Conservation (phyloP, 2,797 vertebrate genomes). For the Meriones psammophilus region DNA sequence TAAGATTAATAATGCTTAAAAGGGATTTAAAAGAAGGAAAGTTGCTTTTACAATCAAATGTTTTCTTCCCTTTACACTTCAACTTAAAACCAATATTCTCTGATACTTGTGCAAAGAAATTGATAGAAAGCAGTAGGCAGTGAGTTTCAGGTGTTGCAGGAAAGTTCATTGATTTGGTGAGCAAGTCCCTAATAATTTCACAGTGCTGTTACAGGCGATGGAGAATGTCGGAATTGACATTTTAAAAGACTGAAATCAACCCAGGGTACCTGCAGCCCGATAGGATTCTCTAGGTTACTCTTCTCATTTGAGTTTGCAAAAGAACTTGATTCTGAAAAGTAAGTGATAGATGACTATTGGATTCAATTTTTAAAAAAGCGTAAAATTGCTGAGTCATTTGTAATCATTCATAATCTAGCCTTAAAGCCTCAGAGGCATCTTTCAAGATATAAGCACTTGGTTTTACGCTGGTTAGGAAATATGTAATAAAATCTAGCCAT, state of each 20-base stretch:
- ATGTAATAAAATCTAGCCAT: constrained; percentile 19
- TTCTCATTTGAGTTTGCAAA: constrained; percentile 15
- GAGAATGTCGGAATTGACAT: neutral
- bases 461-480: constrained; percentile 39
- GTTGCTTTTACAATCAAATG: constrained; percentile 37
- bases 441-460: neutral
- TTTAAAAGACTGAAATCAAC: constrained; percentile 40
- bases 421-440: constrained; percentile 39
- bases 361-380: constrained; percentile 43
- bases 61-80: neutral
- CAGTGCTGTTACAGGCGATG: constrained; percentile 13
- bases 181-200: constrained; percentile 43
- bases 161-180: constrained; percentile 18
- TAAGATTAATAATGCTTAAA: constrained; percentile 55
- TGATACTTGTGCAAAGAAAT: constrained; percentile 2
- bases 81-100: neutral
- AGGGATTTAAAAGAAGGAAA: constrained; percentile 17
- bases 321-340: constrained; percentile 31
- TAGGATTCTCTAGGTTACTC: neutral
- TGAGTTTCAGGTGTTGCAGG: neutral
- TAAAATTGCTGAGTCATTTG: neutral
- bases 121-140: neutral
- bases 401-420: constrained; percentile 45
- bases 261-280: neutral
- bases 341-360: constrained; percentile 1